Evolutionary conservation across 2,888 invertebrate species (phyloP), one percentile per base, ranked within the genome.

Genomic region (Tachina fera): DNA sequence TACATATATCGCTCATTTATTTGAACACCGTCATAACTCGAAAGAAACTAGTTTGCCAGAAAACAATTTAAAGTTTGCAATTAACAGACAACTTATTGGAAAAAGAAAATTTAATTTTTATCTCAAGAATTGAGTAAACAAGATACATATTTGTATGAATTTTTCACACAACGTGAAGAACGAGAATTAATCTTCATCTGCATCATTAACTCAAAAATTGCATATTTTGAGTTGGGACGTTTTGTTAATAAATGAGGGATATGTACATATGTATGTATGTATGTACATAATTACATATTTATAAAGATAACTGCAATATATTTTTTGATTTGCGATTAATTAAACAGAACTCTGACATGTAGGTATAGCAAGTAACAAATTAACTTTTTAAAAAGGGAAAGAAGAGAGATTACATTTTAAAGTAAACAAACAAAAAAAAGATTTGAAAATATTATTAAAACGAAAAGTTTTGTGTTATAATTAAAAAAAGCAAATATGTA

Each of bases 321-420:
- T 49, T 81, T 75, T 70, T 71, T 43, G 63, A 76, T 71, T 77
- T 83, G 60, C 71, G 31, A 70, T 71, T 83, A 82, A 77, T 76
- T 76, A 63, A 61, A 60, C 79, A 61, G 63, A 72, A 39, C 58
- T 60, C 3, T 9, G 31, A 31, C 6, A 31, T 31, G 31, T 31
- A 31, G 31, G 31, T 31, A 31, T 31, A 53, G 10, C 31, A 22
- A 65, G 39, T 11, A 9, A 45, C n/a, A 65, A 63, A 63, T 51
- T 41, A 10, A 22, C 13, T 63, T 16, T 41, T 71, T 45, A 6
- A 14, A 2, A 9, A 9, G 22, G 13, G 14, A 22, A 43, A 1
- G 10, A 31, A 13, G n/a, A 5, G 60, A n/a, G 60, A 9, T 41
- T 41, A 16, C 19, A 1, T 53, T 22, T 60, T 41, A 10, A 41